Conservation (phyloP, 2,113 vertebrate species). For the Rafetus swinhoei region DNA sequence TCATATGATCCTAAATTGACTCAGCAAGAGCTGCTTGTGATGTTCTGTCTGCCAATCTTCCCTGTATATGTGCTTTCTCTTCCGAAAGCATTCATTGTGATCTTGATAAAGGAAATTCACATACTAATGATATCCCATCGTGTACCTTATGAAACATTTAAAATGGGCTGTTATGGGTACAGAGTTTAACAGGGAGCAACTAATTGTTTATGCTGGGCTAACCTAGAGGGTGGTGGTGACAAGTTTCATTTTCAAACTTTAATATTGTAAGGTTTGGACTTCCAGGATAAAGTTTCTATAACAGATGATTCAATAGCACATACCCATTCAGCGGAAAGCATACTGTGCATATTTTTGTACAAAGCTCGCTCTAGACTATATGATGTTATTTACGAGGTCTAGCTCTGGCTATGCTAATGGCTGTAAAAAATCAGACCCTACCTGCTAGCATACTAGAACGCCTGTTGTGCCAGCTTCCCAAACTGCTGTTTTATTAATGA, state of each 20-base stretch:
- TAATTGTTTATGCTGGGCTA: constrained; percentile 77
- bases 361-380: constrained; percentile 46
- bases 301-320: constrained; percentile 54
- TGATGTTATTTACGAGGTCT: constrained; percentile 71
- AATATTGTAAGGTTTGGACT: constrained; percentile 65
- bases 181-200: constrained; percentile 70
- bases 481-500: constrained; percentile 83
- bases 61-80: constrained; percentile 55
- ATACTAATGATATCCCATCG: constrained; percentile 73
- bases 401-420: constrained; percentile 64
- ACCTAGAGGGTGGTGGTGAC: constrained; percentile 42
- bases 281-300: constrained; percentile 58
- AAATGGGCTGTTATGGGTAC: constrained; percentile 61
- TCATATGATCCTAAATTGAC: constrained; percentile 61
- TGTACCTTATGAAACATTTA: constrained; percentile 70
- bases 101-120: constrained; percentile 70
- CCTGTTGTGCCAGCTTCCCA: constrained; percentile 73
- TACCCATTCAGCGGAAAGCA: constrained; percentile 51
- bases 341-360: constrained; percentile 55
- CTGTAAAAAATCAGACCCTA: constrained; percentile 53
- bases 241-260: constrained; percentile 69
- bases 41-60: constrained; percentile 59
- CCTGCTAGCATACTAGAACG: constrained; percentile 62
- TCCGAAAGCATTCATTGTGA: constrained; percentile 63
- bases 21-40: constrained; percentile 64